Base-by-base conservation (phyloP, 2,797 vertebrate species). In the Sebastes dallii region DNA sequence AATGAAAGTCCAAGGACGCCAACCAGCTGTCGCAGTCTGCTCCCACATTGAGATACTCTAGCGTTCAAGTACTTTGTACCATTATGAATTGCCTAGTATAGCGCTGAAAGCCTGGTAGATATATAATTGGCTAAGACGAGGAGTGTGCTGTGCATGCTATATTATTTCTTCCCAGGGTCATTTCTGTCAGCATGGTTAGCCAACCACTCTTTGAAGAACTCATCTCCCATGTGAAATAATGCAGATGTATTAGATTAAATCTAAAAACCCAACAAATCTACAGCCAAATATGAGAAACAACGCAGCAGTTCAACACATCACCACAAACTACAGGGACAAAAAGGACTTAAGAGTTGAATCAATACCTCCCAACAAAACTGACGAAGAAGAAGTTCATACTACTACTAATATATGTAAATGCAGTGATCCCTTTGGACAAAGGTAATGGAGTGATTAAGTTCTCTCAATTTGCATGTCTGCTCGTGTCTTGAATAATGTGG, bases 11-110 rank as follows among this genome's bases (percentile, higher is more conserved):
- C 1, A 66, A 68, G 82, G 72, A 85, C 75, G 46, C 83, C 85
- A 75, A 78, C 56, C 91, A 92, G 91, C 90, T 93, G 91, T 92
- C 90, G 82, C 79, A 54, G 75, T 81, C 82, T 72, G 80, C 71
- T 85, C 80, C 60, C 74, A 66, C 75, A 80, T 78, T 83, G 79
- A 86, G 82, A 85, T 69, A 61, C 75, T 80, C 62, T 24, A 74
- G 56, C 79, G 72, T 89, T 88, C 59, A 78, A 81, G 12, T 81
- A 59, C 80, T 75, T 88, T 82, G 65, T 77, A 60, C 80, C 73
- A 14, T 73, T 77, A 84, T 87, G 59, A 84, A 88, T 87, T 61
- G 55, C 73, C 22, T 13, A 13, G 62, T 36, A 10, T 58, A 80
- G 46, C 29, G 62, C 71, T 78, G 60, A 82, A 77, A 83, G 64